Conservation (phyloP, 2,888 invertebrate species). For the Malthinus flaveolus region DNA sequence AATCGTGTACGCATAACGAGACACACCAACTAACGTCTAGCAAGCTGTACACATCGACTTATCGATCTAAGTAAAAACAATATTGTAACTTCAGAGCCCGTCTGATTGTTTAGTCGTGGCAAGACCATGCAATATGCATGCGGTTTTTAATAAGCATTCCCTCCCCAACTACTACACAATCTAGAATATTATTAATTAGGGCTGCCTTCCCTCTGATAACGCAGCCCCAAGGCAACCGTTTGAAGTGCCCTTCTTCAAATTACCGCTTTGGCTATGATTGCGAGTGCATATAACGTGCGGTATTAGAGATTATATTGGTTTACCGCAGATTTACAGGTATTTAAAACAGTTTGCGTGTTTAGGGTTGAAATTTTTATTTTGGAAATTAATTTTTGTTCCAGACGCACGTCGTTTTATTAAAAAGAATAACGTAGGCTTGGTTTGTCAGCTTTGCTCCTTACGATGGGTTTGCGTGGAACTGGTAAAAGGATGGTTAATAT, state of each 20-base stretch:
- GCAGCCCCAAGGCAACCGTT: slow-evolving; percentile 29
- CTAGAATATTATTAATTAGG: slow-evolving; percentile 48
- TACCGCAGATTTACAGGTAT: slow-evolving; percentile 32
- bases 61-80: slow-evolving; percentile 24
- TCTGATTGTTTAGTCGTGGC: slow-evolving; percentile 36
- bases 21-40: slow-evolving; percentile 1
- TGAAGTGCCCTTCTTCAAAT: slow-evolving; percentile 34
- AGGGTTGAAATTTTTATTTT: slow-evolving; percentile 1
- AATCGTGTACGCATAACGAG: slow-evolving; percentile 9
- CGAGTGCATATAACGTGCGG: slow-evolving; percentile 29
- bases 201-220: slow-evolving; percentile 40
- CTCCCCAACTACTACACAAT: slow-evolving; percentile 31
- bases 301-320: slow-evolving; percentile 33
- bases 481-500: too few species aligned
- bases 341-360: slow-evolving; percentile 20
- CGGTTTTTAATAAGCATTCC: slow-evolving; percentile 48
- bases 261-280: slow-evolving; percentile 31
- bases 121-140: slow-evolving; percentile 46
- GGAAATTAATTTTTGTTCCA: slow-evolving; percentile 13
- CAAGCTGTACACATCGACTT: slow-evolving; percentile 16
- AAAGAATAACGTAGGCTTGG: too few species aligned
- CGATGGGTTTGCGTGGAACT: too few species aligned
- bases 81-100: slow-evolving; percentile 20
- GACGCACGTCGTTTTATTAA: background rate
- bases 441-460: too few species aligned